Evolutionary conservation across 2,797 vertebrate genomes (phyloP).

Genomic region (Spea hammondii): DNA sequence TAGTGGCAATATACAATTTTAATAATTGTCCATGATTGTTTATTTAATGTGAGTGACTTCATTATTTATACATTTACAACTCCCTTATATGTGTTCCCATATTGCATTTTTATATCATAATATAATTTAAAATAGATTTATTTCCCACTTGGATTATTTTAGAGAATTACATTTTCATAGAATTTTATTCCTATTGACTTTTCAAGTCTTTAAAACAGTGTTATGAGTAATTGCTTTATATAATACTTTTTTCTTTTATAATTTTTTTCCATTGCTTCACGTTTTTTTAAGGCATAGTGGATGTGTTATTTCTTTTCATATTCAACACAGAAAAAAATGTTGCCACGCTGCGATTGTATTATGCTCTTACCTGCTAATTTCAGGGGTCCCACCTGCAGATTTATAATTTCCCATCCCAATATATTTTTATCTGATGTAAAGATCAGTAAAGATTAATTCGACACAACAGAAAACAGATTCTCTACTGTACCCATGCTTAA

Average conservation of each 20-base stretch:
- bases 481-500: too few relatives aligned
- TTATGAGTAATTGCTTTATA: slow-evolving; percentile 10
- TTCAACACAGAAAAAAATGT: too few relatives aligned
- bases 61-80: slow-evolving; percentile 31
- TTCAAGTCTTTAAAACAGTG: slow-evolving; percentile 1
- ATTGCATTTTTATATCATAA: slow-evolving; percentile 18
- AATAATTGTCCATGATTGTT: slow-evolving; percentile 26
- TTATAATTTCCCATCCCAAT: too few relatives aligned
- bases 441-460: too few relatives aligned
- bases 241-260: background rate
- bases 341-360: too few relatives aligned
- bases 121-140: slow-evolving; percentile 26
- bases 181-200: slow-evolving; percentile 34
- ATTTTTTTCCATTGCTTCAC: background rate
- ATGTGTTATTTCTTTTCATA: too few relatives aligned
- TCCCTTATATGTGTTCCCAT: background rate
- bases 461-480: too few relatives aligned
- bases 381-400: too few relatives aligned
- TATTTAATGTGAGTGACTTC: background rate
- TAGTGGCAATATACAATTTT: background rate
- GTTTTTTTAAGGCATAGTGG: background rate
- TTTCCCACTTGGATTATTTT: slow-evolving; percentile 26
- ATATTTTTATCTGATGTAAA: too few relatives aligned
- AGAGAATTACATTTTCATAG: slow-evolving; percentile 33
- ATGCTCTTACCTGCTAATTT: too few relatives aligned